A percentile compares a stretch with the other conserved stretches of the same genome.
Evolutionary conservation across 1,140 invertebrate species (phyloP).

Genomic region (Lepidurus apus): DNA sequence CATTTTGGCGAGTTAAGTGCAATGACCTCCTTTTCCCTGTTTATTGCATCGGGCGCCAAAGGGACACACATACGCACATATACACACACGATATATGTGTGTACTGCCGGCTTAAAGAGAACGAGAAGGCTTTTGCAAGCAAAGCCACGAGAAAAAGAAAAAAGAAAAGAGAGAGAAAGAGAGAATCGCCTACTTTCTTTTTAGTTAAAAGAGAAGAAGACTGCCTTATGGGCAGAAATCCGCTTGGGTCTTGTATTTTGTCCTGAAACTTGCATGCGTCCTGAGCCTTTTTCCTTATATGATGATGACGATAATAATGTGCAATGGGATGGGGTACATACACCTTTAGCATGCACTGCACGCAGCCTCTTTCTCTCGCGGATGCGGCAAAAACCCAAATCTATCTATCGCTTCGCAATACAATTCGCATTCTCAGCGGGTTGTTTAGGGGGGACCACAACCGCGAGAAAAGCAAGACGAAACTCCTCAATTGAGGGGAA

Average conservation of each 20-base stretch:
- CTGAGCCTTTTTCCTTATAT: background rate
- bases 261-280: background rate
- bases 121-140: too few species aligned
- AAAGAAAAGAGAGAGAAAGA: too few species aligned
- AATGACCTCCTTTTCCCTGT: constrained; percentile 18
- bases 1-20: background rate
- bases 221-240: constrained; percentile 14
- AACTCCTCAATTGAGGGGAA: constrained; percentile 8
- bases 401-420: background rate
- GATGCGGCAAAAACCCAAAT: background rate
- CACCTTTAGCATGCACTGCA: background rate
- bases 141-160: too few species aligned
- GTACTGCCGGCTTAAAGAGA: too few species aligned
- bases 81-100: too few species aligned
- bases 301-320: constrained; percentile 2
- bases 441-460: constrained; percentile 8
- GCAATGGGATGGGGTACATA: background rate
- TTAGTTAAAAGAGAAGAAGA: background rate
- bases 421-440: constrained; percentile 16
- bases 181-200: background rate
- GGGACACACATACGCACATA: background rate
- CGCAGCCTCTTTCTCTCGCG: constrained; percentile 7
- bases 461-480: background rate
- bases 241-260: background rate
- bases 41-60: background rate